phyloP scores from a whole-genome alignment of 1,140 invertebrate species.

The Drosophila arizonae region DNA sequence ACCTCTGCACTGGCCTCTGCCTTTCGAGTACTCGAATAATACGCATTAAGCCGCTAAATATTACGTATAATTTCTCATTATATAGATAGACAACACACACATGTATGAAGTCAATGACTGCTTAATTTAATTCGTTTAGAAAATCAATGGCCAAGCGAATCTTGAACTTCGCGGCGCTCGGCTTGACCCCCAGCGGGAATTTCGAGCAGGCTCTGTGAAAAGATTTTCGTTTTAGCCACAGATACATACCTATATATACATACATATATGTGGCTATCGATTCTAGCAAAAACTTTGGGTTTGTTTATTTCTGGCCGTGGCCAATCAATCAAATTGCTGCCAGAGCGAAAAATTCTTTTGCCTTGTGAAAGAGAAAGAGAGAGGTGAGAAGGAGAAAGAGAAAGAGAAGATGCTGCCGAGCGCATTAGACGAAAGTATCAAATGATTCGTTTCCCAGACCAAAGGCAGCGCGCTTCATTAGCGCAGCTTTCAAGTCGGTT shows the following conservation, averaged over 20 bases:
- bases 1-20: neutral
- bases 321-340: slow-evolving; percentile 67
- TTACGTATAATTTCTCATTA: slow-evolving; percentile 23
- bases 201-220: slow-evolving; percentile 63
- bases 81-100: slow-evolving; percentile 1
- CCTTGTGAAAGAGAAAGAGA: neutral
- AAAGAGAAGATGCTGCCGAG: neutral
- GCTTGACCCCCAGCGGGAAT: slow-evolving; percentile 44
- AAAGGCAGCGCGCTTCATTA: slow-evolving; percentile 60
- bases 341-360: slow-evolving; percentile 19
- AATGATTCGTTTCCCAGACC: slow-evolving; percentile 26
- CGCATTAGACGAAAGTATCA: slow-evolving; percentile 40
- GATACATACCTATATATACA: neutral
- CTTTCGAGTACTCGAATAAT: slow-evolving; percentile 16
- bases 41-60: slow-evolving; percentile 36
- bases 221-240: slow-evolving; percentile 59
- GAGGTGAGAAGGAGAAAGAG: neutral
- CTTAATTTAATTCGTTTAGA: slow-evolving; percentile 76
- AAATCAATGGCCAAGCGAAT: slow-evolving; percentile 65
- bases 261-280: slow-evolving; percentile 18
- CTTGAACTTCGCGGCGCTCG: slow-evolving; percentile 30
- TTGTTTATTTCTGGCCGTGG: slow-evolving; percentile 46
- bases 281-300: slow-evolving; percentile 2
- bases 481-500: slow-evolving; percentile 64
- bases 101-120: slow-evolving; percentile 70